A percentile compares a stretch with the other conserved stretches of the same genome.
Conservation (phyloP, 2,113 vertebrate genomes). For the Myrmophylax atrothorax region DNA sequence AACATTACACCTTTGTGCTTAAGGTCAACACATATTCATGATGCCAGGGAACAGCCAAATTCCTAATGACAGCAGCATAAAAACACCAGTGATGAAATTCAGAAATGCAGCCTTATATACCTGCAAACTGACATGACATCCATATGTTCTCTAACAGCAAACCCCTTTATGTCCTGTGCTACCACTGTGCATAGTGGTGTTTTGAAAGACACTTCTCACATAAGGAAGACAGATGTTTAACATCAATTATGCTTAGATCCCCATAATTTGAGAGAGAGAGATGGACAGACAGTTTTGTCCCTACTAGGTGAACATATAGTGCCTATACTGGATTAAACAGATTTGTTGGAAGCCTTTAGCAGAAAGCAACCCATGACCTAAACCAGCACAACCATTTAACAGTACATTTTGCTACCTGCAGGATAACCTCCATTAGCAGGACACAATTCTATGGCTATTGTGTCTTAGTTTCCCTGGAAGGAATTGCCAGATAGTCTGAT, state of each 20-base stretch:
- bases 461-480: not conserved
- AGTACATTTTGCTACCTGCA: not conserved
- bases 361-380: not conserved
- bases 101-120: not conserved
- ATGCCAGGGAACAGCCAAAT: not conserved
- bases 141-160: not conserved
- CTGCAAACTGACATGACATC: not conserved
- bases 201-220: not conserved
- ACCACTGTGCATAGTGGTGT: not conserved
- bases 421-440: not conserved
- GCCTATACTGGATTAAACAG: not conserved
- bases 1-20: not conserved
- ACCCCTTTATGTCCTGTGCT: not conserved
- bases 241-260: not conserved
- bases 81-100: not conserved
- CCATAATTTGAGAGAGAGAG: not conserved
- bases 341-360: not conserved
- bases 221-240: not conserved
- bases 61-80: not conserved
- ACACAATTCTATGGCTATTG: not conserved
- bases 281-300: not conserved
- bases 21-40: accelerated
- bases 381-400: not conserved
- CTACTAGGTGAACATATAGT: not conserved
- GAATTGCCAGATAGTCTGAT: not conserved